Percentiles rank a stretch among this genome's conserved stretches.
phyloP scores from a whole-genome alignment of 2,888 invertebrate genomes.

The Ochropacha duplaris region DNA sequence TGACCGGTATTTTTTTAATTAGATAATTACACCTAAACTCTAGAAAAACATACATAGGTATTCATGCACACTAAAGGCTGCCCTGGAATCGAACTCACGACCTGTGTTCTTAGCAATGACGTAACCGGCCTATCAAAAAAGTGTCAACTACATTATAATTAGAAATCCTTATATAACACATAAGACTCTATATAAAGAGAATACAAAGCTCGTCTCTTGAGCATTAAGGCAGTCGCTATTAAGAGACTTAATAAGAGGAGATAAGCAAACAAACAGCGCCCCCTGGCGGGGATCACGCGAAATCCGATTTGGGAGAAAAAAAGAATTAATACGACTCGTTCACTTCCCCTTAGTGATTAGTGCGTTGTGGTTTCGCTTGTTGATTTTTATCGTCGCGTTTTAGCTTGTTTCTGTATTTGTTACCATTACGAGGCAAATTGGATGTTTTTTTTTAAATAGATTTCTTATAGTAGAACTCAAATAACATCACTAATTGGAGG shows the following conservation, averaged over 20 bases:
- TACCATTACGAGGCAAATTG: conserved; percentile 5
- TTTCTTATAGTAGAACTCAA: too few relatives aligned
- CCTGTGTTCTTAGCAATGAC: too few relatives aligned
- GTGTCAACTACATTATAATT: neutral
- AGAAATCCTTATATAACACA: neutral
- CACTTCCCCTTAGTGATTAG: neutral
- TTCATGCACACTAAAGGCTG: too few relatives aligned
- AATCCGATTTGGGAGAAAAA: conserved; percentile 34
- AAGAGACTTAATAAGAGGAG: conserved; percentile 51
- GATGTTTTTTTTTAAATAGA: neutral
- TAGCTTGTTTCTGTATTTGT: neutral
- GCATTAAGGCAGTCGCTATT: conserved; percentile 43
- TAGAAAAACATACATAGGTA: too few relatives aligned
- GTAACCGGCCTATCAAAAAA: too few relatives aligned
- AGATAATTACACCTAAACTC: too few relatives aligned
- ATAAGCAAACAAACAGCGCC: conserved; percentile 41
- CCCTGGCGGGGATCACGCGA: conserved; percentile 16
- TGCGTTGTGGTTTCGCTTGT: neutral
- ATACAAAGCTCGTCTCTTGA: conserved; percentile 23
- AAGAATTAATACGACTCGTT: conserved; percentile 32
- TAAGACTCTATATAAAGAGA: conserved; percentile 13
- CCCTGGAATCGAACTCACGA: too few relatives aligned
- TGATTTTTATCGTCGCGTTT: conserved; percentile 2
- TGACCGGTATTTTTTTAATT: too few relatives aligned
- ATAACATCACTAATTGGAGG: neutral